These are phyloP conservation scores for Meloidogyne hapla DNA, from an alignment of 1,140 invertebrate species.

Conservation along the genomic window DNA sequence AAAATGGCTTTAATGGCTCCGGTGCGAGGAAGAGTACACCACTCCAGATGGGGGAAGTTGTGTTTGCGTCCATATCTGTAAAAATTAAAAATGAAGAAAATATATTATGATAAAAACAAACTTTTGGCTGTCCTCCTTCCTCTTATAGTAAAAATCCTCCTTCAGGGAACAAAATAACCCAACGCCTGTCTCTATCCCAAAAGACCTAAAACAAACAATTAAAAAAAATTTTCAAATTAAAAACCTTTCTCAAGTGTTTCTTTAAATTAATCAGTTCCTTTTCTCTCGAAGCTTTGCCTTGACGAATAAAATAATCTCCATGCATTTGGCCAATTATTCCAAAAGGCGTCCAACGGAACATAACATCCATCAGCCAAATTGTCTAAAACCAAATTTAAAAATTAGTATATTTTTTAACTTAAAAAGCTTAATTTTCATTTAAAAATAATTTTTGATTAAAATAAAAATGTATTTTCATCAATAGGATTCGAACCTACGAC, in stretches of 20 bases:
- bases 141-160: constrained; percentile 87
- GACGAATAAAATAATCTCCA: constrained; percentile 89
- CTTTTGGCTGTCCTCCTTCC: constrained; percentile 79
- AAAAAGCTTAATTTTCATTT: neutral
- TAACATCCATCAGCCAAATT: constrained; percentile 91
- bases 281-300: constrained; percentile 77
- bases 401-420: neutral
- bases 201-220: constrained; percentile 68
- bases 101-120: constrained; percentile 66
- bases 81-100: constrained; percentile 30
- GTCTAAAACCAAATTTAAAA: constrained; percentile 34
- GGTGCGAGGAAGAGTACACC: constrained; percentile 82
- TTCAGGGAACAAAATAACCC: constrained; percentile 88
- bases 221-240: neutral
- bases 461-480: neutral
- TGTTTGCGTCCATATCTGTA: constrained; percentile 80
- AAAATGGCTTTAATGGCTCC: constrained; percentile 82
- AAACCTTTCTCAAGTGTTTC: constrained; percentile 71
- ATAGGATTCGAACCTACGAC: neutral
- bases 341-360: constrained; percentile 94
- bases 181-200: constrained; percentile 75
- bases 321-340: constrained; percentile 84
- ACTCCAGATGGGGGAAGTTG: constrained; percentile 78
- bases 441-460: neutral
- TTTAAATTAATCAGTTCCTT: constrained; percentile 74